phyloP scores from a whole-genome alignment of 1,140 invertebrate species.

The Formica selysi region DNA sequence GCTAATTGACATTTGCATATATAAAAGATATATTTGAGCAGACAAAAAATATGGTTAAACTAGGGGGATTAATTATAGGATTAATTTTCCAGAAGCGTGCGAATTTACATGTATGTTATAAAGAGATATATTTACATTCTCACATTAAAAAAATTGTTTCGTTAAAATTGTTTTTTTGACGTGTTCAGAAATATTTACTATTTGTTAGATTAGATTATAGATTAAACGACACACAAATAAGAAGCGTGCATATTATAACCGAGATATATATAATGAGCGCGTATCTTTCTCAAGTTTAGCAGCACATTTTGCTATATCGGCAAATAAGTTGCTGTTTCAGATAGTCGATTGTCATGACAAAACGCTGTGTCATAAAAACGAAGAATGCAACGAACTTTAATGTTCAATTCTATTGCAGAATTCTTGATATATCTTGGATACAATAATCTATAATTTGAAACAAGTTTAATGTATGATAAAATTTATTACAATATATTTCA shows the following conservation, averaged over 20 bases:
- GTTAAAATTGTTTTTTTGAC: neutral
- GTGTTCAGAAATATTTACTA: neutral
- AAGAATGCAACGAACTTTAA: neutral
- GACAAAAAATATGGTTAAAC: neutral
- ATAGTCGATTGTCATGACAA: neutral
- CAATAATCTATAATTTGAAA: neutral
- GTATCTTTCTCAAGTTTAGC: neutral
- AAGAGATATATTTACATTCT: neutral
- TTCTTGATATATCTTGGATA: constrained; percentile 10
- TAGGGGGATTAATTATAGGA: neutral
- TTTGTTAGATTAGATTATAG: constrained; percentile 7
- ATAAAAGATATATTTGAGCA: neutral
- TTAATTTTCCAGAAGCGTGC: neutral
- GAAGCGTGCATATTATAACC: neutral
- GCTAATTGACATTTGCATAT: neutral
- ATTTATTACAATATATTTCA: too few species aligned
- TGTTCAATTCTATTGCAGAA: neutral
- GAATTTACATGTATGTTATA: neutral
- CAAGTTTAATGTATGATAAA: too few species aligned
- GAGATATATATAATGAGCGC: neutral
- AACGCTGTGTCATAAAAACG: neutral
- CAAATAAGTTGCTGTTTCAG: constrained; percentile 24
- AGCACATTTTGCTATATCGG: neutral
- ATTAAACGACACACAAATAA: neutral
- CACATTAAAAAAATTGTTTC: neutral